Base-by-base conservation (phyloP, 2,797 vertebrate species). In the Neomorphus geoffroyi region DNA sequence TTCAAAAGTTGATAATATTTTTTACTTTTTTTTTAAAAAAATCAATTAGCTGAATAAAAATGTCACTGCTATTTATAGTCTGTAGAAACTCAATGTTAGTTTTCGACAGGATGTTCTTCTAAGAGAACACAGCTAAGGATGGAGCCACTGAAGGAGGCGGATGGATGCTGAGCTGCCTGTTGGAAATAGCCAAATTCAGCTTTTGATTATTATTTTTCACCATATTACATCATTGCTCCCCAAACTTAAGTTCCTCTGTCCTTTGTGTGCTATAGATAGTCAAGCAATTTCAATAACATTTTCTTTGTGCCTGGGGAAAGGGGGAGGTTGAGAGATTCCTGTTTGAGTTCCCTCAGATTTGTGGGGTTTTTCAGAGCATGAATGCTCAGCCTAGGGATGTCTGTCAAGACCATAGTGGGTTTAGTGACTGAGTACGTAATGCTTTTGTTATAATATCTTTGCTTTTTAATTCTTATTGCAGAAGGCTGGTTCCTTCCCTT, bases 11-110 rank as follows among this genome's bases (percentile, higher is more conserved):
- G 82, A 39, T 64, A 21, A 39, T 64, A 21, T 56, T 35, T 71
- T 56, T 84, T 67, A 46, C 15, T 43, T 45, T 30, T 53, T 33
- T 46, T 66, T 46, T 18, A 54, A 4, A 10, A 10, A 54, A 65
- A 93, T 96, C 91, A 91, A 95, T 97, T 96, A 96, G 74, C 56
- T 24, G 80, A 88, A 65, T 65, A 87, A 94, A 97, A 97, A 97
- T 97, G 87, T 92, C 94, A 80, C 37, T 1, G 10, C 90, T 96
- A 83, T 94, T 81, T 88, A 90, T 96, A 95, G 94, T 16, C 72
- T 80, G 78, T 35, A 69, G 88, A 87, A 93, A 88, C 62, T 87
- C 80, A 17, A 22, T 22, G 15, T 70, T 86, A 70, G 58, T 75
- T 83, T 96, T 92, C 51, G 9, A 66, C 80, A 89, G 91, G 70